A percentile compares a stretch with the other conserved stretches of the same genome.
phyloP scores from a whole-genome alignment of 2,888 invertebrate genomes.

The Ophion ellenae region DNA sequence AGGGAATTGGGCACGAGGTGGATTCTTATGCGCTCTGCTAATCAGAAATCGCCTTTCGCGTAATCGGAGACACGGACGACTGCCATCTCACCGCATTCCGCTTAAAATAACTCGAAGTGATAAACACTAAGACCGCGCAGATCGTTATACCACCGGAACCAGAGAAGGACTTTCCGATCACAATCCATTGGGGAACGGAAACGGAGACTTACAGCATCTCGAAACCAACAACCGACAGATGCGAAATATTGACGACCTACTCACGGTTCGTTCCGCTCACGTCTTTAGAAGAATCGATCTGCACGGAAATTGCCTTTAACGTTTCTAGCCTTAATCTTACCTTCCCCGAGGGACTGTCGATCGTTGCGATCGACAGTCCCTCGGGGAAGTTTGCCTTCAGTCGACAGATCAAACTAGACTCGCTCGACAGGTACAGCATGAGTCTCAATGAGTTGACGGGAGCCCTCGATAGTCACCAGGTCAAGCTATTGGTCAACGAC shows the following conservation, averaged over 20 bases:
- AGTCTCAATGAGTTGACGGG: conserved; percentile 6
- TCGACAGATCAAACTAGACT: conserved; percentile 14
- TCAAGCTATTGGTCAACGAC: conserved; percentile 19
- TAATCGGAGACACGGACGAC: too few relatives aligned
- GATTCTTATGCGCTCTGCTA: too few relatives aligned
- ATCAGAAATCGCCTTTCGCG: too few relatives aligned
- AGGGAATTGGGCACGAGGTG: too few relatives aligned
- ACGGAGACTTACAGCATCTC: conserved; percentile 19
- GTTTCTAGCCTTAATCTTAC: not conserved
- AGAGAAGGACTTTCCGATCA: conserved; percentile 1
- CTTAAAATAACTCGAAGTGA: too few relatives aligned
- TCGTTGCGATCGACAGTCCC: too few relatives aligned
- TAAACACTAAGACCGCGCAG: too few relatives aligned
- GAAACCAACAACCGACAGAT: not conserved
- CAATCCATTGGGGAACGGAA: conserved; percentile 17
- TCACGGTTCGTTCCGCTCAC: too few relatives aligned
- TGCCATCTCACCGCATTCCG: too few relatives aligned
- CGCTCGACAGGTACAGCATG: conserved; percentile 12
- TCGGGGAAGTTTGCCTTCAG: too few relatives aligned
- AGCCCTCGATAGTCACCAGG: conserved; percentile 1
- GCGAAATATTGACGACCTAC: too few relatives aligned
- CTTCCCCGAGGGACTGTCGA: not conserved
- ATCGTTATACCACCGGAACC: not conserved
- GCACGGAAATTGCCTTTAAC: not conserved
- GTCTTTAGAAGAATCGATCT: not conserved